Evolutionary conservation across 2,797 vertebrate genomes (phyloP).

Genomic region (Nyctibius grandis): DNA sequence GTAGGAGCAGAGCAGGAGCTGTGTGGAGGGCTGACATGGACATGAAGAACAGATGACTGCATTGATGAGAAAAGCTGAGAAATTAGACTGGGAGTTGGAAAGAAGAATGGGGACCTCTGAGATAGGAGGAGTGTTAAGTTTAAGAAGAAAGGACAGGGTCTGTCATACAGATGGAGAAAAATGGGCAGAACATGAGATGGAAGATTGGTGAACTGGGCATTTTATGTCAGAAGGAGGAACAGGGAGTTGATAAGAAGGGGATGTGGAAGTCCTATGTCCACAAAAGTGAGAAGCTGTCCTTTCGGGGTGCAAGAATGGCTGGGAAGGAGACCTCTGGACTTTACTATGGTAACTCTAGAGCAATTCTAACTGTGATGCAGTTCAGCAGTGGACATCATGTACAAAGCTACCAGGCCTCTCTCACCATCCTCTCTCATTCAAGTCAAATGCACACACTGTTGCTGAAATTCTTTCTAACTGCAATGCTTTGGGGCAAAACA

Average conservation of each 20-base stretch:
- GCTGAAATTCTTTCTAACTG: background rate
- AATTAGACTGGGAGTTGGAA: background rate
- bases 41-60: background rate
- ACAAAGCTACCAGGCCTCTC: background rate
- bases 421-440: background rate
- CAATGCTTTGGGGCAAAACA: background rate
- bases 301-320: background rate
- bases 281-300: background rate
- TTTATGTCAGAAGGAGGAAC: background rate
- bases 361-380: background rate
- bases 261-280: background rate
- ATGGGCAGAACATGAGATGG: fast-evolving
- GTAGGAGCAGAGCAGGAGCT: background rate
- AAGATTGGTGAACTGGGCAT: background rate
- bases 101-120: background rate
- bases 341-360: background rate
- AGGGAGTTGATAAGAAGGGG: background rate
- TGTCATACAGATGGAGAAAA: background rate
- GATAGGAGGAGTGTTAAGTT: background rate
- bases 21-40: background rate
- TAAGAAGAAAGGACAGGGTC: background rate
- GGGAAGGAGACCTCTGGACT: background rate
- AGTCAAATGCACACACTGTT: background rate
- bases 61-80: background rate
- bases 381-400: fast-evolving